Evolutionary conservation across 2,888 invertebrate genomes (phyloP).

Genomic region (Branchipolynoe longqiensis): DNA sequence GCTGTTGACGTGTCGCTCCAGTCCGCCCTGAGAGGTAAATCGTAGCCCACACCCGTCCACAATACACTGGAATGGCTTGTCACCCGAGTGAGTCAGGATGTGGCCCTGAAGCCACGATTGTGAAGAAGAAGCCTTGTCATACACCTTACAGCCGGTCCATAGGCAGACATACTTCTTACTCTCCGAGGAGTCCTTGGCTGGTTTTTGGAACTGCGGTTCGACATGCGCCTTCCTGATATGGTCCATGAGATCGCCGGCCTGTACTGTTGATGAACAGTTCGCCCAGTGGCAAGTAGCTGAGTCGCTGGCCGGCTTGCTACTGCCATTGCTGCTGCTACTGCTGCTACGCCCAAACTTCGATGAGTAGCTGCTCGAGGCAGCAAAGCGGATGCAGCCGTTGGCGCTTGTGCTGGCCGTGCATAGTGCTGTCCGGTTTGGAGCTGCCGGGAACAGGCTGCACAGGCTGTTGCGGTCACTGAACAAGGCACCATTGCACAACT

Average conservation of each 20-base stretch:
- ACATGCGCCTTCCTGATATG: conserved; percentile 78
- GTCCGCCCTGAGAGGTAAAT: conserved; percentile 84
- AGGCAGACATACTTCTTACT: conserved; percentile 85
- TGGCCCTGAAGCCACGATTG: conserved; percentile 96
- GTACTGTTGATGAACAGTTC: conserved; percentile 75
- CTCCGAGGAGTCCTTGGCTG: conserved; percentile 34
- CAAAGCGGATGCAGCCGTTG: not conserved
- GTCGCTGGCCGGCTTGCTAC: not conserved
- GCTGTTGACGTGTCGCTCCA: conserved; percentile 95
- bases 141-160: conserved; percentile 97
- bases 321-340: conserved; percentile 7
- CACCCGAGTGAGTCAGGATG: conserved; percentile 93
- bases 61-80: conserved; percentile 97
- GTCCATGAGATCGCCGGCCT: conserved; percentile 73
- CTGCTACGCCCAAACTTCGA: not conserved
- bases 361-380: not conserved
- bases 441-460: conserved; percentile 17
- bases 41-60: conserved; percentile 92
- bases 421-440: conserved; percentile 33
- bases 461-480: not conserved
- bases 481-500: not conserved
- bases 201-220: conserved; percentile 83
- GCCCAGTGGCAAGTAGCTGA: conserved; percentile 77
- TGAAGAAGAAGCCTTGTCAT: conserved; percentile 94
- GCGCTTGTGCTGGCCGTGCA: conserved; percentile 37